phyloP scores from a whole-genome alignment of 2,113 vertebrate genomes.

The Vanacampus margaritifer region DNA sequence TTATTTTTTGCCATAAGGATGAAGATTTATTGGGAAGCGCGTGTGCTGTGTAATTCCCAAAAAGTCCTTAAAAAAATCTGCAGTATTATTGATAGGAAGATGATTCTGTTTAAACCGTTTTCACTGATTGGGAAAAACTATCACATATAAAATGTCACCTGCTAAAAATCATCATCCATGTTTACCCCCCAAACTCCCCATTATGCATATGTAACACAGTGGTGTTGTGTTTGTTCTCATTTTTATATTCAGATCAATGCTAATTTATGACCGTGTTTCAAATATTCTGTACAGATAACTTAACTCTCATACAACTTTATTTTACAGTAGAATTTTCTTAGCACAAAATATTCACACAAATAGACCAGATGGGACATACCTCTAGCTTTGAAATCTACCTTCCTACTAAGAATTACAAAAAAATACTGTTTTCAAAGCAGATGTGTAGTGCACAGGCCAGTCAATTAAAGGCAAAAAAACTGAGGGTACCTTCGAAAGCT shows the following conservation, averaged over 20 bases:
- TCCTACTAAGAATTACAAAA: slow-evolving; percentile 64
- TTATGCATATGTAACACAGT: no score
- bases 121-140: no score
- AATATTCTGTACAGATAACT: slow-evolving; percentile 47
- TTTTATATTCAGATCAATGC: slow-evolving; percentile 29
- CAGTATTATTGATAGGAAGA: no score
- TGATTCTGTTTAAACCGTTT: no score
- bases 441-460: slow-evolving; percentile 52
- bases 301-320: slow-evolving; percentile 46
- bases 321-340: slow-evolving; percentile 58
- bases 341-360: slow-evolving; percentile 70
- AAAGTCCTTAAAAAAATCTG: no score
- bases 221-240: no score
- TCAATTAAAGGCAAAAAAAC: slow-evolving; percentile 57
- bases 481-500: slow-evolving; percentile 38
- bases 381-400: slow-evolving; percentile 61
- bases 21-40: no score
- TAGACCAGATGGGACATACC: slow-evolving; percentile 37
- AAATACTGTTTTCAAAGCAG: slow-evolving; percentile 48
- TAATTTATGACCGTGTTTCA: slow-evolving; percentile 40
- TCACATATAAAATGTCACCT: no score
- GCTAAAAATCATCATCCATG: no score
- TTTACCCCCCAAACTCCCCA: no score
- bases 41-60: no score
- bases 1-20: no score